Base-by-base conservation (phyloP, 2,888 invertebrate genomes). In the Drosophila mimica region DNA sequence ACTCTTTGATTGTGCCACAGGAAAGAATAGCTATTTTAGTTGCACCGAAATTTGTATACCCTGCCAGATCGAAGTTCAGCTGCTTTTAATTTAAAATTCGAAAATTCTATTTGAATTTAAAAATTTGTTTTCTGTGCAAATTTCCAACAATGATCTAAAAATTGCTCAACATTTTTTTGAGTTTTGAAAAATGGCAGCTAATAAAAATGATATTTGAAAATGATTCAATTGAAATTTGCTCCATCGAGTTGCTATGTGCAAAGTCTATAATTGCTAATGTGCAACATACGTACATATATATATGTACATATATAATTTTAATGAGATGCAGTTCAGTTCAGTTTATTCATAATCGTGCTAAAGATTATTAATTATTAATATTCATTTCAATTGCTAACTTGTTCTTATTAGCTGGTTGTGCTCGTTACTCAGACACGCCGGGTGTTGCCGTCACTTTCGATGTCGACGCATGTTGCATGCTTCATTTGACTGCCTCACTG, bases 401-500 rank as follows among this genome's bases (percentile, higher is more conserved):
- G 46, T 25, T 54, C 46, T 34, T 49, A 57, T 68, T 74, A 60
- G 76, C 63, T 53, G 80, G 80, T 38, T 49, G 34, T 15, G 20
- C 51, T 36, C 72, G 60, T 77, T 71, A 69, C 83, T 75, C 82
- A 79, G n/a, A n/a, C 82, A 82, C 82, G 64, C 63, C 66, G 63
- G 40, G 71, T 71, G 48, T 46, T 46, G 57, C 36, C 17, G n/a
- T 30, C 51, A 11, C 30, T 51, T 28, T n/a, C 30, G 30, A 6
- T 30, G 51, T 51, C 28, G 36, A 17, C 33, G 68, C 77, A 81
- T 68, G 77, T 78, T 66, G 82, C 79, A 64, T 69, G 74, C 66
- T 38, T 58, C 73, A 79, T 70, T 67, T 57, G 54, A 25, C 48
- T 54, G 58, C 30, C 57, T 13, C 40, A 38, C 52, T 40, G 64